Evolutionary conservation across 2,888 invertebrate genomes (phyloP).

Genomic region (Morpho helenor): DNA sequence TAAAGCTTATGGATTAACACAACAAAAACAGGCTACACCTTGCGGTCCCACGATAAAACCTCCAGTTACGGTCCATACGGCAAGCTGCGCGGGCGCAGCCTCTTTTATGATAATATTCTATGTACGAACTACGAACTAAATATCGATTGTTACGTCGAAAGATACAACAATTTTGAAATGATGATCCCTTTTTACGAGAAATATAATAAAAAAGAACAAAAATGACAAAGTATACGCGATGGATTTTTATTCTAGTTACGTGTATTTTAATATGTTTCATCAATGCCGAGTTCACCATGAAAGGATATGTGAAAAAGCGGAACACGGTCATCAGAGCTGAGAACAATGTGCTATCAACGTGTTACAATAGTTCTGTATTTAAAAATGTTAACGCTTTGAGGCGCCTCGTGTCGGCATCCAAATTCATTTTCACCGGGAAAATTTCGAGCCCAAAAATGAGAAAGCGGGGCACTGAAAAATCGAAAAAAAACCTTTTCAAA

Average conservation of each 20-base stretch:
- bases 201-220: conserved; percentile 22
- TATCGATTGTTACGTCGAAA: neutral
- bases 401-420: conserved; percentile 58
- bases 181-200: too few relatives aligned
- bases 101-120: conserved; percentile 10
- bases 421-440: conserved; percentile 75
- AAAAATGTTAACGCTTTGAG: conserved; percentile 62
- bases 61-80: conserved; percentile 68
- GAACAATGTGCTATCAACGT: conserved; percentile 51
- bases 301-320: conserved; percentile 67
- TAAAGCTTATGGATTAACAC: conserved; percentile 61
- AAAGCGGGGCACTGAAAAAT: conserved; percentile 44
- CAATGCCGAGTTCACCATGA: conserved; percentile 55
- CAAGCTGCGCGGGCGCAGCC: conserved; percentile 62
- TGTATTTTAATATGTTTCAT: conserved; percentile 34
- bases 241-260: conserved; percentile 12
- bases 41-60: conserved; percentile 63
- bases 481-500: conserved; percentile 59
- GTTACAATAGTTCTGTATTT: conserved; percentile 62
- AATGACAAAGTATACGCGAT: conserved; percentile 46
- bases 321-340: conserved; percentile 67
- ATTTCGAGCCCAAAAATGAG: conserved; percentile 59
- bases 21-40: conserved; percentile 62
- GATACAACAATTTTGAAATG: too few relatives aligned
- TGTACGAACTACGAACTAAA: conserved; percentile 7